These are phyloP conservation scores for Leucozona laternaria DNA, from an alignment of 2,888 invertebrate genomes.

Conservation along the genomic window DNA sequence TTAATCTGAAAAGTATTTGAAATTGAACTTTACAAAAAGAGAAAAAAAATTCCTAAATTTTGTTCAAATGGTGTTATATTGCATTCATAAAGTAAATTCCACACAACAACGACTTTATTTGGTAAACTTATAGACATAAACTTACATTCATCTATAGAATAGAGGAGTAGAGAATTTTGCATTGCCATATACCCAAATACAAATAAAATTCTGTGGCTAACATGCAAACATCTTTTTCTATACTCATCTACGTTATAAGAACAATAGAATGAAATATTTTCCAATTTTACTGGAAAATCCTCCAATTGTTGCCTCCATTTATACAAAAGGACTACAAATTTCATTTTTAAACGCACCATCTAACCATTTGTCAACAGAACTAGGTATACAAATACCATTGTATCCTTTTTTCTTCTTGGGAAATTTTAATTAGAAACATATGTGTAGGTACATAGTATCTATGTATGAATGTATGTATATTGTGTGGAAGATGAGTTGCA, in stretches of 20 bases:
- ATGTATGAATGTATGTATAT: background rate
- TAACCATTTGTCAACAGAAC: constrained; percentile 27
- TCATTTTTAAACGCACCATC: constrained; percentile 57
- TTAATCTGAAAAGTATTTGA: no score
- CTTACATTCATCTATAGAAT: background rate
- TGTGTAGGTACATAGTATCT: background rate
- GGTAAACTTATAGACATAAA: no score
- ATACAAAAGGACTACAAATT: constrained; percentile 52
- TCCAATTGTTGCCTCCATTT: constrained; percentile 44
- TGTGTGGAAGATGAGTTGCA: background rate
- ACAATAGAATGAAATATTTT: constrained; percentile 53
- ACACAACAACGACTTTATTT: background rate
- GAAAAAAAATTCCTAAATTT: no score
- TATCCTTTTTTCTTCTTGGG: constrained; percentile 19
- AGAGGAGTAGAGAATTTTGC: background rate
- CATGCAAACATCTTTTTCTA: constrained; percentile 1
- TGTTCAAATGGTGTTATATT: no score
- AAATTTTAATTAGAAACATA: constrained; percentile 63
- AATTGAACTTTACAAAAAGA: no score
- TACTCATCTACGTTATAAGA: background rate
- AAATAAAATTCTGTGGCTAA: constrained; percentile 21
- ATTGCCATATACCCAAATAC: background rate
- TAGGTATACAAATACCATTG: constrained; percentile 38
- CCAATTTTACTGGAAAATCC: constrained; percentile 42
- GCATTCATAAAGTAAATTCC: no score